Conservation (phyloP, 2,888 invertebrate genomes). For the Helleia helle region DNA sequence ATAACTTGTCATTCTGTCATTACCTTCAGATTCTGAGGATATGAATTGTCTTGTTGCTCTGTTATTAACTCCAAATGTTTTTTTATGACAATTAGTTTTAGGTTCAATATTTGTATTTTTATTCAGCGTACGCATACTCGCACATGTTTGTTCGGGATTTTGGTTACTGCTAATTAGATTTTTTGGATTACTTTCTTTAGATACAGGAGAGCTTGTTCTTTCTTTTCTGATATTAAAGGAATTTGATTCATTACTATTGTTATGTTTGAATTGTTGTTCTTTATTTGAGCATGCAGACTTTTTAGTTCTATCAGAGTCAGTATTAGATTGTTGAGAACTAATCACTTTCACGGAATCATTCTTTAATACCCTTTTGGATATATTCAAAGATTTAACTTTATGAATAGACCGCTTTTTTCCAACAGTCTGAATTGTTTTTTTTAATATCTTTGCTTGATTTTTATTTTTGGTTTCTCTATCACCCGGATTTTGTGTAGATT, state of each 20-base stretch:
- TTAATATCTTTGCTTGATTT: slow-evolving; percentile 16
- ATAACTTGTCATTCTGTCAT: slow-evolving; percentile 10
- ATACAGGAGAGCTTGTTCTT: not conserved
- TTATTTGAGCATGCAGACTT: no score
- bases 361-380: slow-evolving; percentile 41
- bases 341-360: not conserved
- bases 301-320: not conserved
- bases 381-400: slow-evolving; percentile 59
- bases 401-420: slow-evolving; percentile 38
- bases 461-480: slow-evolving; percentile 10
- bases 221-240: not conserved
- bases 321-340: not conserved
- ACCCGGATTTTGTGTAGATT: slow-evolving; percentile 16
- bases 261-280: no score
- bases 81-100: not conserved
- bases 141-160: not conserved
- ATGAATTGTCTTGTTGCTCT: slow-evolving; percentile 20
- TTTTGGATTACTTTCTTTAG: not conserved
- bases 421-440: slow-evolving; percentile 20
- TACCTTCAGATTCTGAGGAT: slow-evolving; percentile 32
- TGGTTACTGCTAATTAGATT: not conserved
- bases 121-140: no score
- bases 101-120: no score
- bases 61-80: not conserved
- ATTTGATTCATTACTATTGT: not conserved